A percentile compares a stretch with the other conserved stretches of the same genome.
Conservation (phyloP, 1,140 invertebrate genomes). For the Aricia agestis region DNA sequence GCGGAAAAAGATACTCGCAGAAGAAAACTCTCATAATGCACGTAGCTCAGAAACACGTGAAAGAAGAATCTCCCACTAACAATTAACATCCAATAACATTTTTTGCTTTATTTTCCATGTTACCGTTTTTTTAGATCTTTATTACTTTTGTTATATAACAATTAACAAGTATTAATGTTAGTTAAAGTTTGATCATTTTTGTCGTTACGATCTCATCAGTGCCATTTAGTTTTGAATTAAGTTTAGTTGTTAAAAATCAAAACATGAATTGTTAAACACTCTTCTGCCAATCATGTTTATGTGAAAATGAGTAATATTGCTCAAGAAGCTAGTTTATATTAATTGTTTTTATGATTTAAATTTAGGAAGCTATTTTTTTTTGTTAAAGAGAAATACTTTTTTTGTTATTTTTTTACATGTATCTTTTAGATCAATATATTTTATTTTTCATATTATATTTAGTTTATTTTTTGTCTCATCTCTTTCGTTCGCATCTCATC, state of each 20-base stretch:
- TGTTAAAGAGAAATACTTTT: conserved; percentile 26
- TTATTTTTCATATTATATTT: conserved; percentile 38
- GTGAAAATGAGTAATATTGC: background rate
- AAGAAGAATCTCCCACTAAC: background rate
- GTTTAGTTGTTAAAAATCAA: conserved; percentile 19
- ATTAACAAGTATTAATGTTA: no score
- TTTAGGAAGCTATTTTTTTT: conserved; percentile 24
- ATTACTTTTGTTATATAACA: conserved; percentile 17
- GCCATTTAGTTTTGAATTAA: background rate
- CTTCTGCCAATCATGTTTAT: conserved; percentile 20
- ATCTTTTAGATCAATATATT: conserved; percentile 20
- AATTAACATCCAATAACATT: background rate
- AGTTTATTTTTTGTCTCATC: conserved; percentile 41
- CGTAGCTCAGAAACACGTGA: conserved; percentile 60
- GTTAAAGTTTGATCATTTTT: background rate
- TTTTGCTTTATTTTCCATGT: conserved; percentile 28
- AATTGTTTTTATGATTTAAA: conserved; percentile 8
- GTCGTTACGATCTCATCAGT: background rate
- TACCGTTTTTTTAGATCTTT: conserved; percentile 33
- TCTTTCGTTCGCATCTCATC: conserved; percentile 15
- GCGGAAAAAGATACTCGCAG: conserved; percentile 60
- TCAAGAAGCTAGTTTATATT: background rate
- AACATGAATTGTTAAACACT: conserved; percentile 57
- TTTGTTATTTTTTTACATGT: conserved; percentile 29
- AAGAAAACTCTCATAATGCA: conserved; percentile 72